These are phyloP conservation scores for Ramphastos sulfuratus DNA, from an alignment of 2,113 vertebrate species.

Conservation along the genomic window DNA sequence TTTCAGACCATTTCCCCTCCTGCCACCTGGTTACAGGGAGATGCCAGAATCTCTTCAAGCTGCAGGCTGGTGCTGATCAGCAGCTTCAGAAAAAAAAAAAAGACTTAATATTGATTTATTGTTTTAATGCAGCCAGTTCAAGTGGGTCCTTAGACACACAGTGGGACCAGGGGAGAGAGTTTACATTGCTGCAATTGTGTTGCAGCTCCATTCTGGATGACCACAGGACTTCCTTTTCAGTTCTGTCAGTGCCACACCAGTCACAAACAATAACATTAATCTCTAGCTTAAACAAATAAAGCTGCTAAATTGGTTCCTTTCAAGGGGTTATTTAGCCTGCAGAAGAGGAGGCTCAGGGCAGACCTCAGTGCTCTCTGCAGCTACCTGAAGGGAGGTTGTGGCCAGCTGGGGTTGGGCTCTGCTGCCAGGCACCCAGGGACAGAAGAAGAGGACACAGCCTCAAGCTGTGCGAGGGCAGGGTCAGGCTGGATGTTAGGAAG, in stretches of 20 bases:
- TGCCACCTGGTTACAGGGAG: neutral
- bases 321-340: neutral
- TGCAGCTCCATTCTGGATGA: conserved; percentile 38
- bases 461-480: no score
- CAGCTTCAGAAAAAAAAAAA: neutral
- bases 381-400: no score
- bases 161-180: neutral
- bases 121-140: neutral
- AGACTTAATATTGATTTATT: conserved; percentile 21
- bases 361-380: no score
- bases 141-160: conserved; percentile 8
- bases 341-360: no score
- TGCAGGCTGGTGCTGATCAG: neutral
- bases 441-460: no score
- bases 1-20: no score
- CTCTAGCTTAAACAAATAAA: conserved; percentile 54
- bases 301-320: conserved; percentile 8
- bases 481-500: no score
- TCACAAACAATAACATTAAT: conserved; percentile 57
- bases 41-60: neutral
- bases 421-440: no score
- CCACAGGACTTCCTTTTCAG: conserved; percentile 35
- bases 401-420: no score
- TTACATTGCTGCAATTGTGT: conserved; percentile 23
- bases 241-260: neutral